These are phyloP conservation scores for Hirtodrosophila alboralis DNA, from an alignment of 2,888 invertebrate species.

Conservation along the genomic window DNA sequence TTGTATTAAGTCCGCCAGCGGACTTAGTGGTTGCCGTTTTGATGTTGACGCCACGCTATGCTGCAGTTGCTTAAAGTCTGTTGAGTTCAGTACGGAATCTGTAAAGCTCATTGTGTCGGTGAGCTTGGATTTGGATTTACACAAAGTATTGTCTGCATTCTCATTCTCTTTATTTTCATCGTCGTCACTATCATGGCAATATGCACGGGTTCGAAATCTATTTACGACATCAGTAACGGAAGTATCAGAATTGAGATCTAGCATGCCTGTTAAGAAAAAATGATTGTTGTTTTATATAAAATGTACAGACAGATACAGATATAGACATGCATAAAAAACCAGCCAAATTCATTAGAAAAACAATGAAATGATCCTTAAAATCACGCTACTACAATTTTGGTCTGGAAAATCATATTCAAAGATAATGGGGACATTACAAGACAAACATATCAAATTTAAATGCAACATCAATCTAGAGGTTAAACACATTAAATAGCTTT, in stretches of 20 bases:
- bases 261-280: constrained; percentile 58
- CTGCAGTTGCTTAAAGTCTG: constrained; percentile 73
- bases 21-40: constrained; percentile 76
- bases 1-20: constrained; percentile 54
- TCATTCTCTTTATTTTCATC: constrained; percentile 75
- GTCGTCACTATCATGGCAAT: constrained; percentile 22
- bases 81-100: constrained; percentile 79
- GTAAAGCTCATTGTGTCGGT: constrained; percentile 81
- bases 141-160: constrained; percentile 44
- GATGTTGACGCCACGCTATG: constrained; percentile 42
- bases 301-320: too few relatives aligned
- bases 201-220: constrained; percentile 55
- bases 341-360: too few relatives aligned
- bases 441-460: too few relatives aligned
- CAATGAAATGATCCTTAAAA: too few relatives aligned
- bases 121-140: constrained; percentile 40
- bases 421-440: too few relatives aligned
- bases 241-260: constrained; percentile 74
- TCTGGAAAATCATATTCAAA: too few relatives aligned
- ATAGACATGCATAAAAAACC: too few relatives aligned
- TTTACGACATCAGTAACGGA: constrained; percentile 72
- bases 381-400: too few relatives aligned
- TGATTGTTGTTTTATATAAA: too few relatives aligned
- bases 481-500: too few relatives aligned
- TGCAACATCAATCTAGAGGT: too few relatives aligned